Percentiles rank a stretch among this genome's conserved stretches.
phyloP scores from a whole-genome alignment of 2,888 invertebrate genomes.

The Drosophila helvetica region DNA sequence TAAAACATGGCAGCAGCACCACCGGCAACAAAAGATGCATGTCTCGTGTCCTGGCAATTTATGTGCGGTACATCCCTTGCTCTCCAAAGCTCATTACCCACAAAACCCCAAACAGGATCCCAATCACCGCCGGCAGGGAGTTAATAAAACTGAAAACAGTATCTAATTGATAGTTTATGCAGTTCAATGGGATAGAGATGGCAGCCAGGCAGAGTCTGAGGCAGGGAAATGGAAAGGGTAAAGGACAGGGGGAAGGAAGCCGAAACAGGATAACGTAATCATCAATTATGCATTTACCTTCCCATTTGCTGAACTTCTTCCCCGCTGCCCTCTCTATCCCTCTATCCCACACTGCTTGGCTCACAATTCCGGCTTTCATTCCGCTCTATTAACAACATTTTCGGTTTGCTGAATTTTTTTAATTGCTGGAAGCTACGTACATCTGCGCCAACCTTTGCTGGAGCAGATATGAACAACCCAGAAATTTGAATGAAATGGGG shows the following conservation, averaged over 20 bases:
- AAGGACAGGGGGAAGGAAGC: neutral
- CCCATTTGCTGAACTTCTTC: neutral
- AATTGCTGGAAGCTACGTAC: neutral
- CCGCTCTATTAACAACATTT: conserved; percentile 16
- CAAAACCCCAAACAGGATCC: no score
- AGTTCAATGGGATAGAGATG: neutral
- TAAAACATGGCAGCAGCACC: conserved; percentile 42
- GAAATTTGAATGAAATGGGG: no score
- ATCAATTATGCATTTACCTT: conserved; percentile 35
- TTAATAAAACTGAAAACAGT: conserved; percentile 32
- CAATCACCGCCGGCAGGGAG: neutral
- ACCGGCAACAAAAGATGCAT: conserved; percentile 25
- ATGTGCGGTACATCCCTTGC: neutral
- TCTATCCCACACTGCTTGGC: neutral
- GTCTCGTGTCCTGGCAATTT: neutral
- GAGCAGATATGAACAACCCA: no score
- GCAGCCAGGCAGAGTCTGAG: no score
- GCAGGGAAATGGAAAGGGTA: no score
- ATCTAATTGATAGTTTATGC: conserved; percentile 29
- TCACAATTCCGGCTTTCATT: conserved; percentile 5
- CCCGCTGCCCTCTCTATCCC: no score
- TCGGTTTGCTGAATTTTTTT: neutral
- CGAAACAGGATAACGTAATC: conserved; percentile 12
- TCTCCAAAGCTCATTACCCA: neutral
- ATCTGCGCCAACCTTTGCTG: no score